These are phyloP conservation scores for Anguilla japonica DNA, from an alignment of 2,113 vertebrate species.

Conservation along the genomic window DNA sequence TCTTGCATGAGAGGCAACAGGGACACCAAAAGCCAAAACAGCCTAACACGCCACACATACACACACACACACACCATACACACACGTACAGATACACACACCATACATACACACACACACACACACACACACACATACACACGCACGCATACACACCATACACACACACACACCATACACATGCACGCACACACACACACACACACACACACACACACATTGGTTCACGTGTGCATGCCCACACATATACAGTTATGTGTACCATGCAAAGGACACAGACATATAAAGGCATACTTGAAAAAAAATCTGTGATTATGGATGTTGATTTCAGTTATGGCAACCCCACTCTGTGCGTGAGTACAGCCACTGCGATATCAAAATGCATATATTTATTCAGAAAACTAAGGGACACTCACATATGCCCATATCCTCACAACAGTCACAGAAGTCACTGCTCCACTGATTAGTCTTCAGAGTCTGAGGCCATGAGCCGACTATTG, in stretches of 20 bases:
- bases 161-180: too few species aligned
- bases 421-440: conserved; percentile 37
- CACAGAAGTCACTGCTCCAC: conserved; percentile 29
- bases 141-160: too few species aligned
- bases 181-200: neutral
- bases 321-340: too few species aligned
- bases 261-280: neutral
- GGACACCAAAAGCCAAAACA: conserved; percentile 59
- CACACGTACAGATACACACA: neutral
- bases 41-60: conserved; percentile 34
- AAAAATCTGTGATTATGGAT: neutral
- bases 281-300: neutral
- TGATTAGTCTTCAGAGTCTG: neutral
- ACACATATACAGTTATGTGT: neutral
- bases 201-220: neutral
- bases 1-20: conserved; percentile 53
- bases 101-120: too few species aligned
- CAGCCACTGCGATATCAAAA: neutral
- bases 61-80: neutral
- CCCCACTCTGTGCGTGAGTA: too few species aligned
- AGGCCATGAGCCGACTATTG: neutral
- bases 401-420: neutral
- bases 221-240: neutral
- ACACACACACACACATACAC: too few species aligned
- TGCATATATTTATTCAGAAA: neutral